Evolutionary conservation across 2,888 invertebrate species (phyloP), one percentile per base, ranked within the genome.

Genomic region (Eupelmus urozonus): DNA sequence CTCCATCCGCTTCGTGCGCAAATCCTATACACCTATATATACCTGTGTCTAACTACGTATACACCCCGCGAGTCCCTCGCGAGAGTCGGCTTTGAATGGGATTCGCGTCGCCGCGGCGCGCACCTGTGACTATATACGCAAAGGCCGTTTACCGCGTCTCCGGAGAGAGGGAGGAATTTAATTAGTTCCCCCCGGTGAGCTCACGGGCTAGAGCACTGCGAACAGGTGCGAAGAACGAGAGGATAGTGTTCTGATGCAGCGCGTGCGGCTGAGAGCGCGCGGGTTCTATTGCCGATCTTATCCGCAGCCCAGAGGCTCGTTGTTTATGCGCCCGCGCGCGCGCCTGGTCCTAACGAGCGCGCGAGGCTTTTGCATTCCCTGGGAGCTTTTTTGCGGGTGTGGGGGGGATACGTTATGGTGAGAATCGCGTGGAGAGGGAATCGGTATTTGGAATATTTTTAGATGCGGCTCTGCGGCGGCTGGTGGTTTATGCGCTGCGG

Each of bases 191-290:
- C n/a, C 13, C 20, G 13, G 62, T 1, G 49, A 3, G 49, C 23
- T 13, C 3, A 23, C 23, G 62, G 49, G 45, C 20, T 3, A 18
- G 16, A 7, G 3, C 9, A 18, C 7, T n/a, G 45, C 53, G 55
- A 72, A 69, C 78, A 78, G 78, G 73, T 78, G 78, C 78, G 53
- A 78, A 62, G 20, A 73, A 57, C 67, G 62, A 23, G 18, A 20
- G 23, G 23, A 51, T n/a, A 45, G 40, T 13, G 23, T 0, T n/a
- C n/a, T n/a, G n/a, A n/a, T n/a, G n/a, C n/a, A n/a, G n/a, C n/a
- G 40, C 23, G 29, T 34, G 42, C 55, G 16, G 16, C n/a, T n/a
- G n/a, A n/a, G n/a, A n/a, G n/a, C n/a, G n/a, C 13, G 45, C 25
- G n/a, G 11, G 27, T 34, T n/a, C 3, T 53, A 51, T 53, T 34